Base-by-base conservation (phyloP, 2,113 vertebrate genomes). In the Lepisosteus osseus region DNA sequence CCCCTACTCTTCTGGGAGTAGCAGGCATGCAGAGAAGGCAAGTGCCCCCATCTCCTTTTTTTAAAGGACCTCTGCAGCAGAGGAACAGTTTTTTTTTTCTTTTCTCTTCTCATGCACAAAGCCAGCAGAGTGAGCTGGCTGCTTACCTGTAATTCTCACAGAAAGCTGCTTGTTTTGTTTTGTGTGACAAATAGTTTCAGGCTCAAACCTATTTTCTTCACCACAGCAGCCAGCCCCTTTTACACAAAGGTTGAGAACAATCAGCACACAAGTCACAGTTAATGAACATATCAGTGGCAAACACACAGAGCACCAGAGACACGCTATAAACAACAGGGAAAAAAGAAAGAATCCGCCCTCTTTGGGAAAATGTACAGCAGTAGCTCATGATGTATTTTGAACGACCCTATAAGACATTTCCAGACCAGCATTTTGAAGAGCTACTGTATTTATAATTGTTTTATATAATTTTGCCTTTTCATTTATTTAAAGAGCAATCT, bases 401-500 rank as follows among this genome's bases (percentile, higher is more conserved):
- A 29, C 29, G 0, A 29, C 29, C 29, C 29, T 29, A 29, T 29
- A 29, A 29, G 29, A 29, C 29, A 29, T 29, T 90, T 87, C 77
- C 82, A 12, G 79, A 83, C 80, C 80, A 84, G 82, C 81, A 79
- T 89, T 89, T 91, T 86, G 89, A 89, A 89, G 86, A 83, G 74
- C 81, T 80, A 80, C 85, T 80, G 72, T 79, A 88, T 91, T 86
- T 51, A 51, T 51, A 51, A 5, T 2, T 51, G 9, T 89, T 89
- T 88, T 90, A 91, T 81, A 79, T 83, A 81, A 81, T 77, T 70
- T 80, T 83, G 76, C 80, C 75, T 87, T 88, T 83, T 84, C 80
- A 84, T 86, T 86, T 88, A 87, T 88, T 86, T 89, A 85, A 90
- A 89, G 89, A 84, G 75, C 71, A 79, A 85, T 86, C 83, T 88